Percentiles rank a stretch among this genome's conserved stretches.
Evolutionary conservation across 2,113 vertebrate genomes (phyloP).

Genomic region (Pangasianodon gigas): DNA sequence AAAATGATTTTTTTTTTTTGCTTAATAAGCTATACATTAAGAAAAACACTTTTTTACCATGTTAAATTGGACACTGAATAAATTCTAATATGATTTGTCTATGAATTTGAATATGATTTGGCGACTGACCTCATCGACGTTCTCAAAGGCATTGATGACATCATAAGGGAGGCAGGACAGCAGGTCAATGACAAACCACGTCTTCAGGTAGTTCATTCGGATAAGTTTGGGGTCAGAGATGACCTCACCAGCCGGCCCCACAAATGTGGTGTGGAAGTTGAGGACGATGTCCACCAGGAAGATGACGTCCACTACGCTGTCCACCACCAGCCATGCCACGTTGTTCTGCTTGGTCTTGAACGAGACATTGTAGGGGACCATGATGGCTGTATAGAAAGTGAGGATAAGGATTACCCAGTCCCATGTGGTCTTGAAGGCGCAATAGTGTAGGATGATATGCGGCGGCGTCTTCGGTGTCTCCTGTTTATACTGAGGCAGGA

Average conservation of each 20-base stretch:
- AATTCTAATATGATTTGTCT: not conserved
- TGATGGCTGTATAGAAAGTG: slow-evolving; percentile 98
- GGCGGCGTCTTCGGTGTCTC: slow-evolving; percentile 98
- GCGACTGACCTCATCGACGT: slow-evolving; percentile 95
- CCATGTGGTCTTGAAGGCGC: slow-evolving; percentile 99
- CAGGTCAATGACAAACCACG: slow-evolving; percentile 98
- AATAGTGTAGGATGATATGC: slow-evolving; percentile 98
- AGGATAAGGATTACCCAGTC: slow-evolving; percentile 99
- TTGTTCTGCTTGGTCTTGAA: slow-evolving; percentile 99
- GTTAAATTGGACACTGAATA: not conserved
- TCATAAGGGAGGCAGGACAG: slow-evolving; percentile 97
- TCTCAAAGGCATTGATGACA: slow-evolving; percentile 99
- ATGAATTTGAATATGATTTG: not conserved
- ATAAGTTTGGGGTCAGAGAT: slow-evolving; percentile 98
- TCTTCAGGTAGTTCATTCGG: slow-evolving; percentile 99
- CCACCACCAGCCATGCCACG: slow-evolving; percentile 95
- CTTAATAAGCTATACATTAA: not conserved
- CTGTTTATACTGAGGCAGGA: slow-evolving; percentile 98
- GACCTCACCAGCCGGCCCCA: slow-evolving; percentile 95
- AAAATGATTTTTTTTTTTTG: not conserved
- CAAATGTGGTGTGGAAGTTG: slow-evolving; percentile 98
- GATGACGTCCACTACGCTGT: slow-evolving; percentile 98
- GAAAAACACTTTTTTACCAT: not conserved
- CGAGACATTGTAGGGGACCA: slow-evolving; percentile 99
- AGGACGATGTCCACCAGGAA: slow-evolving; percentile 98